Percentiles rank a stretch among this genome's conserved stretches.
These are phyloP conservation scores for Thelaira solivaga DNA, from an alignment of 2,888 invertebrate genomes.

Conservation along the genomic window DNA sequence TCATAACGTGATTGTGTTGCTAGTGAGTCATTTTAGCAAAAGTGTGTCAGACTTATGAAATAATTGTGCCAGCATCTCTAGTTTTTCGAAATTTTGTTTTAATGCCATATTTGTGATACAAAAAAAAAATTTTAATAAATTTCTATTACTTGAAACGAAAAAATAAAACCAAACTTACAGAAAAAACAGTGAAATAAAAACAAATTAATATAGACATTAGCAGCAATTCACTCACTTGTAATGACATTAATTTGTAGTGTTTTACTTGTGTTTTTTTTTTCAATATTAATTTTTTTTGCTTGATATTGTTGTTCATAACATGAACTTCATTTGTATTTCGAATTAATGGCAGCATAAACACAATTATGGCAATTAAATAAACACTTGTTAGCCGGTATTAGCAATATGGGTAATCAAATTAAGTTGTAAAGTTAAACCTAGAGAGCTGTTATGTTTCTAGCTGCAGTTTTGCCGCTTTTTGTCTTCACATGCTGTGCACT, in stretches of 20 bases:
- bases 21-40: background rate
- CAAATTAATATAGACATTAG: background rate
- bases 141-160: no score
- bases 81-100: background rate
- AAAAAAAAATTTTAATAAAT: no score
- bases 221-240: background rate
- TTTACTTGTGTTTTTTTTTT: background rate
- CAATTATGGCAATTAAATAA: no score
- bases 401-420: background rate
- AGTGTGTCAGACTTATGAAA: background rate
- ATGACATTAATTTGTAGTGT: background rate
- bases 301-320: conserved; percentile 7
- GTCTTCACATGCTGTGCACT: no score
- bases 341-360: background rate
- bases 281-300: background rate
- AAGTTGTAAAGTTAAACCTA: no score
- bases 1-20: background rate
- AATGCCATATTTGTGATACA: background rate
- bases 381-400: no score
- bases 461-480: no score
- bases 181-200: background rate
- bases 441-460: no score
- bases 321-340: conserved; percentile 8
- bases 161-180: no score
- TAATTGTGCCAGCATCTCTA: background rate